phyloP scores from a whole-genome alignment of 2,113 vertebrate species.

The Nematolebias whitei region DNA sequence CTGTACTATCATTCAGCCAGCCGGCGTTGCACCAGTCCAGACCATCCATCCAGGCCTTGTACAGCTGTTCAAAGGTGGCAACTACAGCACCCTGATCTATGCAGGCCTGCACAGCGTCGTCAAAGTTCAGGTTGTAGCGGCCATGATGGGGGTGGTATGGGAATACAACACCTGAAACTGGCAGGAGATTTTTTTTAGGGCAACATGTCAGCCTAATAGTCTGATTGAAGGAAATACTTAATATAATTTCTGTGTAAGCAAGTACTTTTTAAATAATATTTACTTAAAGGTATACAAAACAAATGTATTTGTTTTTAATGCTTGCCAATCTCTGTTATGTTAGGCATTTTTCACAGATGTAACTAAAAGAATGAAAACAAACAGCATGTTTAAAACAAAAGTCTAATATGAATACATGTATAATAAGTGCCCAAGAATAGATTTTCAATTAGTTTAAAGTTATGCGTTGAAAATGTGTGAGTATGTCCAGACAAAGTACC shows the following conservation, averaged over 20 bases:
- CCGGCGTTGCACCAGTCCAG: conserved; percentile 98
- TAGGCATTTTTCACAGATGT: no score
- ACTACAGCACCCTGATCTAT: conserved; percentile 84
- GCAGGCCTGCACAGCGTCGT: conserved; percentile 84
- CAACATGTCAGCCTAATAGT: neutral
- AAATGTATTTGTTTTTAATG: neutral
- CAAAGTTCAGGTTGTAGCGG: conserved; percentile 91
- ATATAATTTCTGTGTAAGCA: no score
- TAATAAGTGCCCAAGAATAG: no score
- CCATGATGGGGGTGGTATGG: conserved; percentile 86
- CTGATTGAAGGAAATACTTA: no score
- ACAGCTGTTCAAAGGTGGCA: conserved; percentile 89
- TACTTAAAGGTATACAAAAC: neutral
- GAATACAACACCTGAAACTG: conserved; percentile 87
- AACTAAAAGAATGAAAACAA: no score
- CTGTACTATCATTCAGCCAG: conserved; percentile 92
- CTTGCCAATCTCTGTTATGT: neutral
- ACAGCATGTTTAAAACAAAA: no score
- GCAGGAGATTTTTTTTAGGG: conserved; percentile 12
- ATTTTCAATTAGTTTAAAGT: no score
- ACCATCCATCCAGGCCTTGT: conserved; percentile 85
- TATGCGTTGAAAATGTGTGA: no score
- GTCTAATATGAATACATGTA: no score
- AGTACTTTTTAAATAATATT: no score
- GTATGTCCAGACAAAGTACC: no score